phyloP scores from a whole-genome alignment of 2,888 invertebrate species.

The Trichacis sp. region DNA sequence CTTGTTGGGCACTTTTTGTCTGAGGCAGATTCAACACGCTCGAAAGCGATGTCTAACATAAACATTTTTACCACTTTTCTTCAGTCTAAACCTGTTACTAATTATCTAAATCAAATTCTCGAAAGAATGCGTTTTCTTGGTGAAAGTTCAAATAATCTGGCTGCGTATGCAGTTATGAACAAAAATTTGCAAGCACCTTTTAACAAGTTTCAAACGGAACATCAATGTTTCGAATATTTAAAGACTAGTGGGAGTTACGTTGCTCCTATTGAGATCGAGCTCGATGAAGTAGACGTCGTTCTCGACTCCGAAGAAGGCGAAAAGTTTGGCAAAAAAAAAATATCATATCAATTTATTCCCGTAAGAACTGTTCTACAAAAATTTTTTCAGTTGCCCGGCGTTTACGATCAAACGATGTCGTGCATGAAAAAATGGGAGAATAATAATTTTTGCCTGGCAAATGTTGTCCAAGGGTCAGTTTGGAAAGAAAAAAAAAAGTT shows the following conservation, averaged over 20 bases:
- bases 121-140: slow-evolving; percentile 13
- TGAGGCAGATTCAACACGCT: no score
- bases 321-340: not conserved
- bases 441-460: slow-evolving; percentile 16
- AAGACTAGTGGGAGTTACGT: slow-evolving; percentile 9
- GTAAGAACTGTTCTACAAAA: slow-evolving; percentile 19
- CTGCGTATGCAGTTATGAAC: slow-evolving; percentile 13
- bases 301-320: no score
- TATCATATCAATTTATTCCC: slow-evolving; percentile 28
- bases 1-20: no score
- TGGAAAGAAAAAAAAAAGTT: slow-evolving; percentile 20
- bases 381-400: slow-evolving; percentile 26
- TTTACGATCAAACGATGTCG: slow-evolving; percentile 19
- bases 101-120: no score
- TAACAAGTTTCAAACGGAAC: slow-evolving; percentile 6
- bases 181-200: slow-evolving; percentile 19
- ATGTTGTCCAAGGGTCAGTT: slow-evolving; percentile 23
- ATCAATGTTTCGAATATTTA: slow-evolving; percentile 12
- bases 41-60: no score
- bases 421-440: slow-evolving; percentile 20
- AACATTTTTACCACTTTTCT: no score
- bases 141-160: slow-evolving; percentile 13
- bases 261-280: slow-evolving; percentile 17
- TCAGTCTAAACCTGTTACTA: no score
- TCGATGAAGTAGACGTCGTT: no score